A percentile compares a stretch with the other conserved stretches of the same genome.
Evolutionary conservation across 2,888 invertebrate species (phyloP).

Genomic region (Chalcosyrphus nemorum): DNA sequence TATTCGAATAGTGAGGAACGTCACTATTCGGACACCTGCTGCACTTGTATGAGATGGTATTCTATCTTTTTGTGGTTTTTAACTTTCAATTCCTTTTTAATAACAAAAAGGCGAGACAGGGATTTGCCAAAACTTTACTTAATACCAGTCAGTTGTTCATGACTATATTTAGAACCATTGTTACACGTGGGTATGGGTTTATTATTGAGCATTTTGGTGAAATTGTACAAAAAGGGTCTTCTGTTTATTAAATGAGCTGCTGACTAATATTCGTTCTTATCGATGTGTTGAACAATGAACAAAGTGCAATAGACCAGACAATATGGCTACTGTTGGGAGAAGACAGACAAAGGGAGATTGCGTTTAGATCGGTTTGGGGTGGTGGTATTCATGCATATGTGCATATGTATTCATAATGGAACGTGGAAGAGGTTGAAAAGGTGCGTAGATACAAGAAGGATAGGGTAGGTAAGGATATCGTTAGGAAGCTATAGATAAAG

Average conservation of each 20-base stretch:
- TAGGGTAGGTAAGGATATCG: too few relatives aligned
- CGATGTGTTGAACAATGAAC: not conserved
- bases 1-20: conserved; percentile 30
- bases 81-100: not conserved
- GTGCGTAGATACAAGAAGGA: too few relatives aligned
- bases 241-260: not conserved
- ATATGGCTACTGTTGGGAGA: conserved; percentile 8
- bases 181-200: not conserved
- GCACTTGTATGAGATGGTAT: conserved; percentile 14
- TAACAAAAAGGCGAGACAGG: not conserved
- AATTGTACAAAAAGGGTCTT: conserved; percentile 8
- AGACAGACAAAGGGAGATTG: not conserved
- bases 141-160: conserved; percentile 28
- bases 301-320: not conserved
- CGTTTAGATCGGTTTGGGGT: not conserved
- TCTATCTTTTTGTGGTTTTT: not conserved
- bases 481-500: too few relatives aligned
- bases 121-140: not conserved
- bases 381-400: too few relatives aligned
- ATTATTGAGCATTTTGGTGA: not conserved
- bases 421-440: not conserved
- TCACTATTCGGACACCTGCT: conserved; percentile 61
- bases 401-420: too few relatives aligned
- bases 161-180: conserved; percentile 39
- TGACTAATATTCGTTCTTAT: not conserved